Percentiles rank a stretch among this genome's conserved stretches.
Conservation (phyloP, 2,888 invertebrate genomes). For the Apantesis nais region DNA sequence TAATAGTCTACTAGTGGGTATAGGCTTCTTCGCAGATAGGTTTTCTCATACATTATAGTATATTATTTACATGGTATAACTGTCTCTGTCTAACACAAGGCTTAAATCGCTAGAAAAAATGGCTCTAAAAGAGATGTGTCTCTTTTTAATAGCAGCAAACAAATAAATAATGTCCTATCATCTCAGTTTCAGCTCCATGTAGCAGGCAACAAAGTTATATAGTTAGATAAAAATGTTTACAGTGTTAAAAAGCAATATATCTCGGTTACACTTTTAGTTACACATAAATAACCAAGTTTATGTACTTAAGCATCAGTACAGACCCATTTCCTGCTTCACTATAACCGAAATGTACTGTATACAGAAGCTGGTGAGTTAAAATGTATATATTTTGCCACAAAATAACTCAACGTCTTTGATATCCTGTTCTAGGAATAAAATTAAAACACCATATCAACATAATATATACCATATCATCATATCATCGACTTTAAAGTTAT, state of each 20-base stretch:
- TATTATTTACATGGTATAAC: not conserved
- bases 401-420: constrained; percentile 8
- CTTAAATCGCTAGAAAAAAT: not conserved
- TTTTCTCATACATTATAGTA: no score
- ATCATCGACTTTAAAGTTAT: not conserved
- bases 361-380: constrained; percentile 17
- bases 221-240: not conserved
- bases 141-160: not conserved
- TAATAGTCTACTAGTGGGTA: no score
- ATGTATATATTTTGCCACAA: constrained; percentile 1
- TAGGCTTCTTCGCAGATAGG: no score
- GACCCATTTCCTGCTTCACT: constrained; percentile 35
- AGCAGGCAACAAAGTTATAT: not conserved
- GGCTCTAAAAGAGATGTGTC: not conserved
- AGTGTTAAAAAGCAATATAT: not conserved
- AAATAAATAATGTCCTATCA: not conserved
- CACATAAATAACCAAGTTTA: constrained; percentile 20
- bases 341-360: constrained; percentile 22
- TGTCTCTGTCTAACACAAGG: not conserved
- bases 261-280: not conserved
- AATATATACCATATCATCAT: not conserved
- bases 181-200: not conserved
- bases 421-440: not conserved
- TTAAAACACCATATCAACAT: not conserved
- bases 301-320: constrained; percentile 22